Evolutionary conservation across 2,113 vertebrate genomes (phyloP).

Genomic region (Eulemur macaco): DNA sequence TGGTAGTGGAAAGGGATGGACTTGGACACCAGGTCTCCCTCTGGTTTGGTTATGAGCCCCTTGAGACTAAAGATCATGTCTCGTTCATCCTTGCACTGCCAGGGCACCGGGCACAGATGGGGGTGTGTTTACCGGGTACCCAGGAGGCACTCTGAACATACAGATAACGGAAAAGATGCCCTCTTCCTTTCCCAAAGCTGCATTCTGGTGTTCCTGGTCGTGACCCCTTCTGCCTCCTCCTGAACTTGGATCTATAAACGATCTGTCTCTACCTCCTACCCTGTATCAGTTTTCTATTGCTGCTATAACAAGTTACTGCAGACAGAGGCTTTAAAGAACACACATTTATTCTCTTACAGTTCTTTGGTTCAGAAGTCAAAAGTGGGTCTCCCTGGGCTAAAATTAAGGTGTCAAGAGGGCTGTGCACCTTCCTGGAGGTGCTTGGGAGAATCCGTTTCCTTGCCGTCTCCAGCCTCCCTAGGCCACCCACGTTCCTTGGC

Average conservation of each 20-base stretch:
- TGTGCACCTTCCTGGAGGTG: neutral
- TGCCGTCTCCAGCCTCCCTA: neutral
- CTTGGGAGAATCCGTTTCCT: accelerated
- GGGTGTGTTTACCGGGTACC: accelerated
- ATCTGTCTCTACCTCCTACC: neutral
- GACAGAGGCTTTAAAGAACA: neutral
- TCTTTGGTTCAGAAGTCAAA: neutral
- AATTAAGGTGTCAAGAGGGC: neutral
- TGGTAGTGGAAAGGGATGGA: neutral
- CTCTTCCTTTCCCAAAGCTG: neutral
- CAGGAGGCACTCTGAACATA: neutral
- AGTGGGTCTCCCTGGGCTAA: neutral
- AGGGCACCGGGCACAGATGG: no score
- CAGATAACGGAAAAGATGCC: neutral
- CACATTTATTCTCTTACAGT: neutral
- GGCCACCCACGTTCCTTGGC: neutral
- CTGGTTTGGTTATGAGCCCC: neutral
- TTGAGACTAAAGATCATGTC: neutral
- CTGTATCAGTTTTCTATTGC: neutral
- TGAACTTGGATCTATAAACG: neutral
- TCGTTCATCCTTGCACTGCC: neutral
- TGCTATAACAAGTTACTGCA: neutral
- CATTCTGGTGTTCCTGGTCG: neutral
- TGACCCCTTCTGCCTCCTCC: neutral
- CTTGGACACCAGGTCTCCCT: neutral